Percentiles rank a stretch among this genome's conserved stretches.
Conservation (phyloP, 2,888 invertebrate species). For the Phytoseiulus persimilis region DNA sequence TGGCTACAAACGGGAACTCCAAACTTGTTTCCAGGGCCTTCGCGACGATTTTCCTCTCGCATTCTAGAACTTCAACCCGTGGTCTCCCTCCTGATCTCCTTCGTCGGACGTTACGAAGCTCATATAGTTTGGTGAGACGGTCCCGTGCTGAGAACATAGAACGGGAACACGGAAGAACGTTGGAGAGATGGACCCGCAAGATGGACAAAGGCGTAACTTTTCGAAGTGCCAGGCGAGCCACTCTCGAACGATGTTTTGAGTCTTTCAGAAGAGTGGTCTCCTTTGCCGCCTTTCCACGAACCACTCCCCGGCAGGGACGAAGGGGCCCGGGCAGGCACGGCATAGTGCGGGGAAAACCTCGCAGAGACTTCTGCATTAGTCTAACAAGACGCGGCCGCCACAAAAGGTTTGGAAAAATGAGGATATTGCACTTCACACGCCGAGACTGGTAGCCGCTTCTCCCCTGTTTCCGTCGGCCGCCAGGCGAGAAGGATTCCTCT, state of each 20-base stretch:
- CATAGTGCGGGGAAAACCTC: neutral
- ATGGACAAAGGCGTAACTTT: neutral
- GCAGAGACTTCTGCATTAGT: constrained; percentile 36
- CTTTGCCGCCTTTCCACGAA: neutral
- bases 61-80: too few species aligned
- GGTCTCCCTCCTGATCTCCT: too few species aligned
- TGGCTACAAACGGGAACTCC: too few species aligned
- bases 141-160: neutral
- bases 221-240: neutral
- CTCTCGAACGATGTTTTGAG: neutral
- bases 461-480: neutral
- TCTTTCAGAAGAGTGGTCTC: neutral
- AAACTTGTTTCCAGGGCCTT: too few species aligned
- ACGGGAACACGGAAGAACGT: neutral
- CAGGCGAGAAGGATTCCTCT: neutral
- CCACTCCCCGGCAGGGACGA: neutral
- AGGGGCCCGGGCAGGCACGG: neutral
- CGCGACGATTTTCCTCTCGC: too few species aligned
- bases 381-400: constrained; percentile 21
- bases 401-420: neutral
- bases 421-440: neutral
- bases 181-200: neutral
- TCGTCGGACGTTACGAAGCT: too few species aligned
- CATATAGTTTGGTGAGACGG: too few species aligned
- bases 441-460: neutral